Base-by-base conservation (phyloP, 2,888 invertebrate species). In the Thymelicus acteon region DNA sequence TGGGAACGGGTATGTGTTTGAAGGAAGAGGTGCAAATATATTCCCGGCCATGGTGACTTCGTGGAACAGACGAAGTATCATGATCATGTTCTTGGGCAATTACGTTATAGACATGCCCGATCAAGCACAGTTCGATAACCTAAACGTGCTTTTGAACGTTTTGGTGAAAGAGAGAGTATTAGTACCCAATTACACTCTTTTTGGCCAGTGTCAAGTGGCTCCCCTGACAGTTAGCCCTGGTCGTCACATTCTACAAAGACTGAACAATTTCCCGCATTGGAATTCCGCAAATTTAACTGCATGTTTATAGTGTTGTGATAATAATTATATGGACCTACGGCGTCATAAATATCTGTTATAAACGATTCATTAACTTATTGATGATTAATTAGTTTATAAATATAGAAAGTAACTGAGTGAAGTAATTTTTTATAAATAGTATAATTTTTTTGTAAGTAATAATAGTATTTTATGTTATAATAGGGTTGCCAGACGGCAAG, bases 21-120 rank as follows among this genome's bases (percentile, higher is more conserved):
- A 92, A 79, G 93, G 92, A 0, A 79, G 89, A 75, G 92, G 92
- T 0, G 88, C 89, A 0, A 92, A 92, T 72, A 78, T 89, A 0
- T 65, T 83, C 7, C 86, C 87, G 0, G 89, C 82, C 0, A 88
- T 91, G 89, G 82, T 87, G 6, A 74, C 72, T 1, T 75, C 76
- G 0, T 88, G 84, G 85, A 92, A 92, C 71, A 49, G 60, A 0
- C 85, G 75, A 60, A 83, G 84, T 65, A 85, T 92, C 60, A 83
- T 79, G 7, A 79, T 92, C 10, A 89, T 90, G 89, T 92, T 92
- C 72, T 73, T 93, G 1, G 93, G 93, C 8, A 82, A 92, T 75
- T 93, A 88, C 74, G 77, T 75, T 7, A 71, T 60, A 0, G 78
- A 84, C 52, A 12, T 72, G 1, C 81, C 87, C 0, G 74, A 77